phyloP scores from a whole-genome alignment of 2,888 invertebrate species.

The Candidula unifasciata region DNA sequence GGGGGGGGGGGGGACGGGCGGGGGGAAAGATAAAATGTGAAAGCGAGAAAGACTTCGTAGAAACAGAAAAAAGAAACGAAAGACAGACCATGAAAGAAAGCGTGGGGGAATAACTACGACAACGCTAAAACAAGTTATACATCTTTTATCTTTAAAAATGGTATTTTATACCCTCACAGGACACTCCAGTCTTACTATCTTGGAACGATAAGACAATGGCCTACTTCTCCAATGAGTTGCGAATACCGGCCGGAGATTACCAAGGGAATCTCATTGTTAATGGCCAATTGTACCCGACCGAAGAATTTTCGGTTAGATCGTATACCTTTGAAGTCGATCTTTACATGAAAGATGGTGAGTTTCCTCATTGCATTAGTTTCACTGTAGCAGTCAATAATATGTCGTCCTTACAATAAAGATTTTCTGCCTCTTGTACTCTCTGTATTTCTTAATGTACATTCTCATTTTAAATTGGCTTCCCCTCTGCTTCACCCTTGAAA shows the following conservation, averaged over 20 bases:
- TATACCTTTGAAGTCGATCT: conserved; percentile 72
- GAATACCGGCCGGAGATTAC: conserved; percentile 64
- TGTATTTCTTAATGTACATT: too few relatives aligned
- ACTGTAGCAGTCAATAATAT: too few relatives aligned
- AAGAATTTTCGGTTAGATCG: conserved; percentile 65
- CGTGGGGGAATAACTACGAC: background rate
- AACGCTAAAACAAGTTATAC: background rate
- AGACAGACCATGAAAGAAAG: background rate
- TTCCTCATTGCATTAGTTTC: too few relatives aligned
- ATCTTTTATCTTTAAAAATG: background rate
- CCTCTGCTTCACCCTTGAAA: too few relatives aligned
- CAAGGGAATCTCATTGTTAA: conserved; percentile 65
- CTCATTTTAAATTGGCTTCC: too few relatives aligned
- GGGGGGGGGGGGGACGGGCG: too few relatives aligned
- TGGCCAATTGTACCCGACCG: conserved; percentile 65
- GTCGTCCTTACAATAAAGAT: too few relatives aligned
- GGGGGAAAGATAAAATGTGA: too few relatives aligned
- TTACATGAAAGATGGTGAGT: conserved; percentile 54
- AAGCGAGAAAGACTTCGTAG: too few relatives aligned
- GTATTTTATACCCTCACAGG: conserved; percentile 55
- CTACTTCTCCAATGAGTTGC: conserved; percentile 64
- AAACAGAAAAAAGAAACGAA: too few relatives aligned
- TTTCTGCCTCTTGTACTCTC: too few relatives aligned
- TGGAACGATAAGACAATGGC: conserved; percentile 63
- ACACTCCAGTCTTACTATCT: conserved; percentile 62